Conservation (phyloP, 1,140 invertebrate species). For the Potamilus streckersoni region DNA sequence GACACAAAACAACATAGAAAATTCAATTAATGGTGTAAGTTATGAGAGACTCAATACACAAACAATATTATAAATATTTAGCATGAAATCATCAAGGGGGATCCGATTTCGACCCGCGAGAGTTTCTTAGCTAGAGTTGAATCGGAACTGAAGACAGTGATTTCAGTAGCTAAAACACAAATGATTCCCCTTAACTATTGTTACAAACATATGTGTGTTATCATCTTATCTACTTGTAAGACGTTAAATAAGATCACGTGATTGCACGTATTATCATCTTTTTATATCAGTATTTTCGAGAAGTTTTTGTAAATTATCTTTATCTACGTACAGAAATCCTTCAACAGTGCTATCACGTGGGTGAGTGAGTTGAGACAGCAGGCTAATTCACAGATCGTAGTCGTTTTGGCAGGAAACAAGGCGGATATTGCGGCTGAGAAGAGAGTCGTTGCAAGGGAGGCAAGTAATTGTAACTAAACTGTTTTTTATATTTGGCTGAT, state of each 20-base stretch:
- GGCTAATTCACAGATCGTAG: slow-evolving; percentile 98
- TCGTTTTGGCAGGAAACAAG: slow-evolving; percentile 87
- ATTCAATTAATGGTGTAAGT: too few species aligned
- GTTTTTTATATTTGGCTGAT: background rate
- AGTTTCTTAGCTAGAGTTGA: too few species aligned
- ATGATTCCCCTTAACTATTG: background rate
- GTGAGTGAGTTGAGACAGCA: slow-evolving; percentile 97
- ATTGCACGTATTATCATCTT: background rate
- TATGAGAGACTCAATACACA: too few species aligned
- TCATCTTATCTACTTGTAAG: background rate
- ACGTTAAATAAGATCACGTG: background rate
- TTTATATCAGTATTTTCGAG: background rate
- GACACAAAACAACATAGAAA: too few species aligned
- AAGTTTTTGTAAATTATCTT: background rate
- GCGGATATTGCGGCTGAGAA: slow-evolving; percentile 96
- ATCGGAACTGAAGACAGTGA: too few species aligned
- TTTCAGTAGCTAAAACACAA: too few species aligned
- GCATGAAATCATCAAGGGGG: too few species aligned
- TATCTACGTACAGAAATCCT: slow-evolving; percentile 82
- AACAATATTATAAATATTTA: too few species aligned
- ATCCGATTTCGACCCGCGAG: too few species aligned
- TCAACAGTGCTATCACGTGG: slow-evolving; percentile 98
- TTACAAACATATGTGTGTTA: background rate
- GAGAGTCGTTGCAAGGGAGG: slow-evolving; percentile 89
- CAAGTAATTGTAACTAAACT: slow-evolving; percentile 33